Conservation (phyloP, 2,113 vertebrate genomes). For the Papio anubis region DNA sequence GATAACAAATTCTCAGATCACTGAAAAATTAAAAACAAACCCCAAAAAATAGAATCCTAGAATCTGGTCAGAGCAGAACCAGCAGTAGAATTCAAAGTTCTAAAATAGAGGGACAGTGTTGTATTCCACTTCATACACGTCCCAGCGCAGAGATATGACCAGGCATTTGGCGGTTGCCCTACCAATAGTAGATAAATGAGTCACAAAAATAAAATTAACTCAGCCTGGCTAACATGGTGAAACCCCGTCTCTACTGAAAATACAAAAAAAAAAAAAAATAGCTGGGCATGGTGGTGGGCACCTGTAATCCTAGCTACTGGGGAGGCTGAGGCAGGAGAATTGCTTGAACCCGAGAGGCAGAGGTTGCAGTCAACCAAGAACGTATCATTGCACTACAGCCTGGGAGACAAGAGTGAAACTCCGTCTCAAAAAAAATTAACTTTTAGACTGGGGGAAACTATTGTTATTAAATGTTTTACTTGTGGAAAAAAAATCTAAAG, state of each 20-base stretch:
- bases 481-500: background rate
- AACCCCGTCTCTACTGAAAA: too few relatives aligned
- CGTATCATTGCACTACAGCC: too few relatives aligned
- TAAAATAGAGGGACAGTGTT: background rate
- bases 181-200: background rate
- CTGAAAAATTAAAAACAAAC: background rate
- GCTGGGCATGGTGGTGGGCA: too few relatives aligned
- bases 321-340: too few relatives aligned
- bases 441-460: background rate
- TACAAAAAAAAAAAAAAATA: too few relatives aligned
- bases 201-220: slow-evolving; percentile 1
- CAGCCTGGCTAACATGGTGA: too few relatives aligned
- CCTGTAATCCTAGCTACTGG: too few relatives aligned
- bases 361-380: too few relatives aligned
- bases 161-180: background rate
- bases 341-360: too few relatives aligned
- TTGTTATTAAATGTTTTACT: background rate
- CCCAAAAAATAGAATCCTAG: background rate
- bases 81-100: background rate
- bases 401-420: too few relatives aligned
- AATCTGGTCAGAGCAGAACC: background rate
- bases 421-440: background rate
- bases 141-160: background rate
- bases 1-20: background rate
- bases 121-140: background rate